phyloP scores from a whole-genome alignment of 2,888 invertebrate species.

The Eucera pruinosa region DNA sequence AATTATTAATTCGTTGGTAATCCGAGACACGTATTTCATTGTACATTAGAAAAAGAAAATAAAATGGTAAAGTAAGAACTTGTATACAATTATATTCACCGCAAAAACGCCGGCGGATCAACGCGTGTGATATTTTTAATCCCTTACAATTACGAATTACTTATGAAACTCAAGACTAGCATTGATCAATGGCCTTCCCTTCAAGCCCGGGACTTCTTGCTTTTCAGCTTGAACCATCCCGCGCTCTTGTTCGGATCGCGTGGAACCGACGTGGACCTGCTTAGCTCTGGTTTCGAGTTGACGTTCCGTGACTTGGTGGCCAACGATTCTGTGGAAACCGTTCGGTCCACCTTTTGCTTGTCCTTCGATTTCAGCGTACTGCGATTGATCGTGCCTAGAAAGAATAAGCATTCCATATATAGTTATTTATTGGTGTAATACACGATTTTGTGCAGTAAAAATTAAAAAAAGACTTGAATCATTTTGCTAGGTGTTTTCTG shows the following conservation, averaged over 20 bases:
- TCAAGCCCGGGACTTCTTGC: conserved; percentile 84
- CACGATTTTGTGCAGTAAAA: no score
- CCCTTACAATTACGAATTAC: conserved; percentile 70
- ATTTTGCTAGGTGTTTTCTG: no score
- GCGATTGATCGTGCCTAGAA: conserved; percentile 82
- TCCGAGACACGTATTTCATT: conserved; percentile 34
- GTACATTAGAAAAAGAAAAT: conserved; percentile 51
- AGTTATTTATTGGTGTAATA: no score
- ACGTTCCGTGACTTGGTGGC: conserved; percentile 84
- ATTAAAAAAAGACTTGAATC: no score
- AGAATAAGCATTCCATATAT: conserved; percentile 22
- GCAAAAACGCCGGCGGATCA: conserved; percentile 37
- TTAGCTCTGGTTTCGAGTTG: conserved; percentile 84
- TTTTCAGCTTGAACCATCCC: conserved; percentile 90
- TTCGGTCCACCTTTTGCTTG: conserved; percentile 82
- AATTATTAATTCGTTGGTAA: conserved; percentile 46
- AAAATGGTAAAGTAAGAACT: conserved; percentile 50
- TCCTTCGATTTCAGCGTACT: conserved; percentile 82
- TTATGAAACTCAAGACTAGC: conserved; percentile 83
- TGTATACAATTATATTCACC: conserved; percentile 38
- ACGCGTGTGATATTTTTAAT: conserved; percentile 55
- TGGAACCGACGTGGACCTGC: conserved; percentile 90
- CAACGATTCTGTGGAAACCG: conserved; percentile 87
- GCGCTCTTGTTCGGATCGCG: conserved; percentile 90
- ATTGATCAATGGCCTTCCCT: conserved; percentile 82